These are phyloP conservation scores for Umimayanthus chanpuru DNA, from an alignment of 92 coral and sea anemone genomes.

Conservation along the genomic window DNA sequence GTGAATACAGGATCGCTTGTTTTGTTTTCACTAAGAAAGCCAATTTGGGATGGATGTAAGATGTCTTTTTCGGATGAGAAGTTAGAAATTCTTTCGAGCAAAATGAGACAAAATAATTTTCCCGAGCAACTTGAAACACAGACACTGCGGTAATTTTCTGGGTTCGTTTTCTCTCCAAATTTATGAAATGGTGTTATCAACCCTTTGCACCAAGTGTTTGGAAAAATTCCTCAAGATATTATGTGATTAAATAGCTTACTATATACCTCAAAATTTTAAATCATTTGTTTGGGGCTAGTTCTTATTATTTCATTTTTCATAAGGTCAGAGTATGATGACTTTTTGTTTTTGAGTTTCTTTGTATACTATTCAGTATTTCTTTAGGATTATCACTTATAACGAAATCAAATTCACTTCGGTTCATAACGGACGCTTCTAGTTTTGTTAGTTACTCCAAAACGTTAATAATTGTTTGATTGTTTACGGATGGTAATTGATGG, in stretches of 20 bases:
- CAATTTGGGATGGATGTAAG: background rate
- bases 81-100: slow-evolving; percentile 12
- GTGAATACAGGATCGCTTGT: background rate
- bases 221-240: too few relatives aligned
- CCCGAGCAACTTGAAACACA: too few relatives aligned
- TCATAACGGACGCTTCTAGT: too few relatives aligned
- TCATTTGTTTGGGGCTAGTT: background rate
- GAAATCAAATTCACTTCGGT: slow-evolving; percentile 6
- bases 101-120: background rate
- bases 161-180: too few relatives aligned
- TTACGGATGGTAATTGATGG: too few relatives aligned
- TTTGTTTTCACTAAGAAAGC: slow-evolving; percentile 4
- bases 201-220: background rate
- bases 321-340: too few relatives aligned
- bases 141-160: too few relatives aligned
- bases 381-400: background rate
- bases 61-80: background rate
- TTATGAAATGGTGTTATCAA: background rate
- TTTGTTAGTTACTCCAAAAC: too few relatives aligned
- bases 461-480: too few relatives aligned
- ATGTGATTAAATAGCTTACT: background rate
- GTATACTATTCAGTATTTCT: slow-evolving; percentile 3
- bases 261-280: too few relatives aligned
- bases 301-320: too few relatives aligned
- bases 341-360: slow-evolving; percentile 10